Percentiles rank a stretch among this genome's conserved stretches.
phyloP scores from a whole-genome alignment of 1,140 invertebrate species.

The Atta colombica region DNA sequence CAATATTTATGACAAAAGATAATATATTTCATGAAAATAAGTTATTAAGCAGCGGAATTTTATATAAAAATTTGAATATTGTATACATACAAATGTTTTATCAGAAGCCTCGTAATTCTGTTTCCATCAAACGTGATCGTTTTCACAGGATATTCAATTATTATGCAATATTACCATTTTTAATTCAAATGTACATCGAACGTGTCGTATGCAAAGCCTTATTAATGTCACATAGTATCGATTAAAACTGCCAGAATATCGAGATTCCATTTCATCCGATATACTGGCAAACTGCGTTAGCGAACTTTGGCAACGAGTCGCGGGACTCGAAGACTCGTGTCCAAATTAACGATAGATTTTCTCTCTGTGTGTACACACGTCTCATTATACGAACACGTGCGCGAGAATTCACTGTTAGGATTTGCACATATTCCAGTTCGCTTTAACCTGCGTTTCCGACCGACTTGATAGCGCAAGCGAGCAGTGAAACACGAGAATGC shows the following conservation, averaged over 20 bases:
- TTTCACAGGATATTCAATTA: neutral
- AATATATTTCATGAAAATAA: neutral
- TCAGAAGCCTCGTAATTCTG: neutral
- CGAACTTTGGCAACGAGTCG: slow-evolving; percentile 6
- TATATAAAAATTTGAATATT: slow-evolving; percentile 18
- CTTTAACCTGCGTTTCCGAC: slow-evolving; percentile 40
- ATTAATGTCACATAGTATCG: neutral
- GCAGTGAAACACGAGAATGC: slow-evolving; percentile 41
- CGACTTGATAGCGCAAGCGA: slow-evolving; percentile 55
- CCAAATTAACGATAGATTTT: slow-evolving; percentile 52
- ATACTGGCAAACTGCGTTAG: slow-evolving; percentile 42
- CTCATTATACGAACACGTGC: slow-evolving; percentile 51
- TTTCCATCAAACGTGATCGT: neutral
- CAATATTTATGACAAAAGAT: neutral
- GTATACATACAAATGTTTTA: slow-evolving; percentile 1
- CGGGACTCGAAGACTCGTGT: slow-evolving; percentile 7
- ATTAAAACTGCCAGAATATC: neutral
- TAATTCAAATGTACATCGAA: slow-evolving; percentile 6
- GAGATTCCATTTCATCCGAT: neutral
- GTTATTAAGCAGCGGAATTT: neutral
- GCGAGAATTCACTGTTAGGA: slow-evolving; percentile 27
- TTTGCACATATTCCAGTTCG: slow-evolving; percentile 6
- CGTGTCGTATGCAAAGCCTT: neutral
- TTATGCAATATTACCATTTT: neutral
- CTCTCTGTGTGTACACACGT: slow-evolving; percentile 23